These are phyloP conservation scores for Pantelozetes paolii DNA, from an alignment of 2,888 invertebrate species.

Conservation along the genomic window DNA sequence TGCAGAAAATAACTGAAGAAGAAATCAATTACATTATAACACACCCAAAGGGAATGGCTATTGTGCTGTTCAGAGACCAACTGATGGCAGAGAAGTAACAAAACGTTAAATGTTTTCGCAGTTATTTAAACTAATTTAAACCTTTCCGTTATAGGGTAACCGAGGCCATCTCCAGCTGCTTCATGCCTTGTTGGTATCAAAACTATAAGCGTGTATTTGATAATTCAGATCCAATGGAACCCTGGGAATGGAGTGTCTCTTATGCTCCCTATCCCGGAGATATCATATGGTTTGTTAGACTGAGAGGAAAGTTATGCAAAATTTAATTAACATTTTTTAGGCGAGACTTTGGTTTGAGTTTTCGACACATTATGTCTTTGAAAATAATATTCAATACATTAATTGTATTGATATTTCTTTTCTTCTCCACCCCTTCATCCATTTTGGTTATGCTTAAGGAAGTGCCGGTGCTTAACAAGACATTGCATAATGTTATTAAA, in stretches of 20 bases:
- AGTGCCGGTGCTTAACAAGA: not conserved
- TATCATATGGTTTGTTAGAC: not conserved
- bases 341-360: not conserved
- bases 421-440: constrained; percentile 86
- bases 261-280: not conserved
- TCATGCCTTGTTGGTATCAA: not conserved
- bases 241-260: not conserved
- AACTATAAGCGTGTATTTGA: not conserved
- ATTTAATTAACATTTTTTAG: constrained; percentile 11
- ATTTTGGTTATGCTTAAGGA: not conserved
- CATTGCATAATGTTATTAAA: too few relatives aligned
- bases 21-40: not conserved
- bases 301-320: not conserved
- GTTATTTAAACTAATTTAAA: too few relatives aligned
- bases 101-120: not conserved
- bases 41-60: not conserved
- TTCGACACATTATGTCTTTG: constrained; percentile 61
- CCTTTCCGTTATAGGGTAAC: too few relatives aligned
- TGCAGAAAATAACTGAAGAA: not conserved
- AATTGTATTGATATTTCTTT: constrained; percentile 75
- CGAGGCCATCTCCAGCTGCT: too few relatives aligned
- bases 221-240: not conserved
- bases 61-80: not conserved
- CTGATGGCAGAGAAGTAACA: not conserved
- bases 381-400: constrained; percentile 65